These are phyloP conservation scores for Coregonus sp. DNA, from an alignment of 2,797 vertebrate species.

Conservation along the genomic window DNA sequence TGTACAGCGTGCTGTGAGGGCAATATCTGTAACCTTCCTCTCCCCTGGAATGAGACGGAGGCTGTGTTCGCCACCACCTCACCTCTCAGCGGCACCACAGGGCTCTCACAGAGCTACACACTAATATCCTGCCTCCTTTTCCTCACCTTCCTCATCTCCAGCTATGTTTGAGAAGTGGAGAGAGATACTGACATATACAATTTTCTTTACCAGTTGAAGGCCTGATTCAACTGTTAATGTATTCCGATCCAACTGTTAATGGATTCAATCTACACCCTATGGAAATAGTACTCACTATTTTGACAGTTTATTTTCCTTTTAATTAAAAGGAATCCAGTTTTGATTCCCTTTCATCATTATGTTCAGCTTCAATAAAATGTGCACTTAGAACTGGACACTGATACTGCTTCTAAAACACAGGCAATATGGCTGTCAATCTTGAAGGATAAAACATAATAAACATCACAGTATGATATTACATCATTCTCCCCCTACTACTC, in stretches of 20 bases:
- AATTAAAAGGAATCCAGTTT: slow-evolving; percentile 18
- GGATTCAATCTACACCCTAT: background rate
- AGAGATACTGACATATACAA: background rate
- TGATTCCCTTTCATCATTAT: background rate
- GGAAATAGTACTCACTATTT: background rate
- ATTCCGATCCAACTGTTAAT: background rate
- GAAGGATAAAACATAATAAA: slow-evolving; percentile 19
- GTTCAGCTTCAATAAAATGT: slow-evolving; percentile 9
- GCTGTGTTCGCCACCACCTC: slow-evolving; percentile 81
- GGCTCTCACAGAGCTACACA: slow-evolving; percentile 28
- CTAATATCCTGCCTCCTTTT: slow-evolving; percentile 30
- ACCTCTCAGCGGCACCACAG: slow-evolving; percentile 67
- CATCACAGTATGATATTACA: slow-evolving; percentile 24
- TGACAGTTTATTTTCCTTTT: background rate
- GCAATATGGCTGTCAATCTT: slow-evolving; percentile 12
- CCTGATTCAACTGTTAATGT: background rate
- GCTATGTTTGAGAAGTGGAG: slow-evolving; percentile 27
- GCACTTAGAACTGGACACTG: slow-evolving; percentile 21
- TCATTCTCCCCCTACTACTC: background rate
- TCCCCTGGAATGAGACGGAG: slow-evolving; percentile 80
- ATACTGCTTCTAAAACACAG: slow-evolving; percentile 2
- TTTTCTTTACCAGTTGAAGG: background rate
- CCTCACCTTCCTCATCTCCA: slow-evolving; percentile 37
- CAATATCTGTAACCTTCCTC: slow-evolving; percentile 85
- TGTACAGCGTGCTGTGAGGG: slow-evolving; percentile 89